These are phyloP conservation scores for Protodeltote pygarga DNA, from an alignment of 2,888 invertebrate genomes.

Conservation along the genomic window DNA sequence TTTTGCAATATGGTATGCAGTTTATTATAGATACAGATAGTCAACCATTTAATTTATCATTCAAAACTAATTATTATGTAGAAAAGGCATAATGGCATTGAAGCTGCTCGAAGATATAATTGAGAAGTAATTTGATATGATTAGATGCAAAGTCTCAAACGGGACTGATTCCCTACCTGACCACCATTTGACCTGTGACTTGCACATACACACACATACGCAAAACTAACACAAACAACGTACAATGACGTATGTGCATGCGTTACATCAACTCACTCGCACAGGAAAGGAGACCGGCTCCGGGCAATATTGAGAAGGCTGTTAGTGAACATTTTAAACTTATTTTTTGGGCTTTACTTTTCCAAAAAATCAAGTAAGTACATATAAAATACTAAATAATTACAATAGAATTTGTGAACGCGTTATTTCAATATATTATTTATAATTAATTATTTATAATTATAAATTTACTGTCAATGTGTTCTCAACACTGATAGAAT, in stretches of 20 bases:
- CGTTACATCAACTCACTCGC: conserved; percentile 26
- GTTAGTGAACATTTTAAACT: conserved; percentile 18
- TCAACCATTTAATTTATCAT: conserved; percentile 7
- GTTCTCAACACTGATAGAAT: no score
- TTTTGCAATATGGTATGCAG: no score
- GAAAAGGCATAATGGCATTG: conserved; percentile 9
- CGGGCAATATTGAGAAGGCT: conserved; percentile 3
- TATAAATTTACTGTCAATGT: no score
- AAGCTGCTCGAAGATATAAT: conserved; percentile 17
- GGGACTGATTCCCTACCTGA: conserved; percentile 45
- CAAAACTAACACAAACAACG: conserved; percentile 2
- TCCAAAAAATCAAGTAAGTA: neutral
- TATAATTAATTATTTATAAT: no score
- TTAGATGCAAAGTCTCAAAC: conserved; percentile 20
- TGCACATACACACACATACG: conserved; percentile 40
- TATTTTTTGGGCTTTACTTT: neutral
- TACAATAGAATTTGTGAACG: no score
- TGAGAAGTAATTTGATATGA: conserved; percentile 25
- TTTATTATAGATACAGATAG: no score
- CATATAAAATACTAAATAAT: neutral
- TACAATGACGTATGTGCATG: conserved; percentile 7
- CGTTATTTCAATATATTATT: no score
- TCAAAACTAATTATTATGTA: neutral
- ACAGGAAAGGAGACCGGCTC: conserved; percentile 26
- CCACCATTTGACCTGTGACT: conserved; percentile 60